Evolutionary conservation across 2,888 invertebrate species (phyloP).

Genomic region (Troglohyphantes excavatus): DNA sequence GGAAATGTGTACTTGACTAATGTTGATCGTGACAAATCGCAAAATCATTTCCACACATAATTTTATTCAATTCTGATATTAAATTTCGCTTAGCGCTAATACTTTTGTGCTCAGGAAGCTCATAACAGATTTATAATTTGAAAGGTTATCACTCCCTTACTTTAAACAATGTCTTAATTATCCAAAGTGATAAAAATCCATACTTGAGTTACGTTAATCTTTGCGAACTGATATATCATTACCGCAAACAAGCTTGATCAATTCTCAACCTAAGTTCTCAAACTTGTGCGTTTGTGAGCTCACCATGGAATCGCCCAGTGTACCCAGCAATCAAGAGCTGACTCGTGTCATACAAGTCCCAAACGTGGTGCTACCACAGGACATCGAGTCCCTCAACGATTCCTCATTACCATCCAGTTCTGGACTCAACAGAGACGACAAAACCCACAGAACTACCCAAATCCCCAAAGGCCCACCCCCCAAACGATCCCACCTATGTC

Average conservation of each 20-base stretch:
- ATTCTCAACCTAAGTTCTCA: background rate
- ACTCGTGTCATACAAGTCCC: constrained; percentile 31
- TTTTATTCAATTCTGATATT: too few species aligned
- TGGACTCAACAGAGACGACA: background rate
- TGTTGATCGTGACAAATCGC: too few species aligned
- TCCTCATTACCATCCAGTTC: background rate
- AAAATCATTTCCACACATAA: too few species aligned
- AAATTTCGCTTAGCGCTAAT: too few species aligned
- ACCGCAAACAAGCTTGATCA: background rate
- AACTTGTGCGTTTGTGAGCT: too few species aligned
- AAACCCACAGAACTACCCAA: constrained; percentile 52
- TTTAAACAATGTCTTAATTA: too few species aligned
- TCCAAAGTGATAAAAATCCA: too few species aligned
- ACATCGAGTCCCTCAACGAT: constrained; percentile 8
- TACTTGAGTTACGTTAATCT: background rate
- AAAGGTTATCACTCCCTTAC: too few species aligned
- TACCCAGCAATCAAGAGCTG: constrained; percentile 10
- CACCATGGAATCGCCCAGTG: constrained; percentile 2
- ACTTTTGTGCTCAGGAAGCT: too few species aligned
- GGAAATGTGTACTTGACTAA: too few species aligned
- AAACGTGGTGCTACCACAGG: constrained; percentile 37
- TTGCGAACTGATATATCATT: background rate
- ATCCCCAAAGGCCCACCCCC: background rate
- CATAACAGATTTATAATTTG: too few species aligned
- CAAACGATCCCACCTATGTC: constrained; percentile 43